phyloP scores from a whole-genome alignment of 2,113 vertebrate genomes.

The Orthochromis indermauri region DNA sequence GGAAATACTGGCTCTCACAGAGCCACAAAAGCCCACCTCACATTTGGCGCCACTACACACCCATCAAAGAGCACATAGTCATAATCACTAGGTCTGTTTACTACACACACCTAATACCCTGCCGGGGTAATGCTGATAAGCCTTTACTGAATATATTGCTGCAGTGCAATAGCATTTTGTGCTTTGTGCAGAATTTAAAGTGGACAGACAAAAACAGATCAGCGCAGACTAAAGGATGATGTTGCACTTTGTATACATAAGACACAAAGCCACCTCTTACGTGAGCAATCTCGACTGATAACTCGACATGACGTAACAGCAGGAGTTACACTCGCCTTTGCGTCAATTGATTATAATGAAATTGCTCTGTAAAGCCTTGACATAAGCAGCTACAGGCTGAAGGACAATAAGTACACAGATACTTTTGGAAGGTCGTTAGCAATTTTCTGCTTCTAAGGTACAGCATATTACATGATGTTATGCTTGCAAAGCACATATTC shows the following conservation, averaged over 20 bases:
- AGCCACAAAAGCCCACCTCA: not conserved
- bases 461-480: not conserved
- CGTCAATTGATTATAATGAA: not conserved
- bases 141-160: not conserved
- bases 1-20: not conserved
- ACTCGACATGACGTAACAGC: not conserved
- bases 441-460: not conserved
- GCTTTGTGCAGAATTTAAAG: not conserved
- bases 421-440: not conserved
- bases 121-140: not conserved
- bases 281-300: not conserved
- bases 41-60: not conserved
- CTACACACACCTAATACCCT: conserved; percentile 15
- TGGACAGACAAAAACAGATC: not conserved
- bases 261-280: not conserved
- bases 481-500: conserved; percentile 19
- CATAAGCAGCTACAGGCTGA: not conserved
- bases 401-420: not conserved
- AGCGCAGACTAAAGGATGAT: not conserved
- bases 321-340: not conserved
- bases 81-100: not conserved
- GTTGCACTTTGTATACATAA: not conserved
- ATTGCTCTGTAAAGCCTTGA: not conserved
- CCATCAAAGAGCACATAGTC: conserved; percentile 1
- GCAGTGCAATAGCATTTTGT: not conserved